Base-by-base conservation (phyloP, 1,140 invertebrate species). In the Phenacoccus solenopsis region DNA sequence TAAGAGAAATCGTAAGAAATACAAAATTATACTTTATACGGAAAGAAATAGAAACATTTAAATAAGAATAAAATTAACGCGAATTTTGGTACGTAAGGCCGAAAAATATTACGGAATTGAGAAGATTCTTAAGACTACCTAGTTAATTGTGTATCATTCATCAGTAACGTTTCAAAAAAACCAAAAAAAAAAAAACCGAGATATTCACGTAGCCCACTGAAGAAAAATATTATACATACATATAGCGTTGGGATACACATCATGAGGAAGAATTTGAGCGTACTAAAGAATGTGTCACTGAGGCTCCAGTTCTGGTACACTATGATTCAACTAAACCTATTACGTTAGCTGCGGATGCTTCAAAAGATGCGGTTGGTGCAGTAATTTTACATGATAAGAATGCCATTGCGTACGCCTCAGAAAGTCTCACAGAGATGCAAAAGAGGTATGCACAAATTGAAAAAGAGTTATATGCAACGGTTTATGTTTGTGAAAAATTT, bases 381-480 rank as follows among this genome's bases (percentile, higher is more conserved):
- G 74, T 75, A 27, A 57, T 79, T 27, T 32, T 76, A 1, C 77
- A 79, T 73, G 64, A 76, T 56, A 57, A 70, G 1, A 69, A 73
- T 38, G 76, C 76, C 12, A 73, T 78, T 9, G 74, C 73, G 20
- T 80, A 76, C 72, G 78, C 78, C 1, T 78, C 75, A 9, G 74
- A 75, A 70, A 74, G 74, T 7, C 38, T 78, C 7, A 76, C 69
- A 38, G 71, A 72, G 30, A 73, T 76, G 20, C 76, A 81, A 72
- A 70, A 73, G 69, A 72, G 73, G 1, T 82, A 79, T 72, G 73
- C 78, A 1, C 76, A 78, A 70, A 81, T 81, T 24, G 80, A 83
- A 72, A 81, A 80, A 68, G 80, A 83, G 73, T 71, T 77, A 9
- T 74, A 80, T 2, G 78, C 77, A 5, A 78, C 82, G 24, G 72